These are phyloP conservation scores for Zaprionus camerounensis DNA, from an alignment of 1,140 invertebrate genomes.

Conservation along the genomic window DNA sequence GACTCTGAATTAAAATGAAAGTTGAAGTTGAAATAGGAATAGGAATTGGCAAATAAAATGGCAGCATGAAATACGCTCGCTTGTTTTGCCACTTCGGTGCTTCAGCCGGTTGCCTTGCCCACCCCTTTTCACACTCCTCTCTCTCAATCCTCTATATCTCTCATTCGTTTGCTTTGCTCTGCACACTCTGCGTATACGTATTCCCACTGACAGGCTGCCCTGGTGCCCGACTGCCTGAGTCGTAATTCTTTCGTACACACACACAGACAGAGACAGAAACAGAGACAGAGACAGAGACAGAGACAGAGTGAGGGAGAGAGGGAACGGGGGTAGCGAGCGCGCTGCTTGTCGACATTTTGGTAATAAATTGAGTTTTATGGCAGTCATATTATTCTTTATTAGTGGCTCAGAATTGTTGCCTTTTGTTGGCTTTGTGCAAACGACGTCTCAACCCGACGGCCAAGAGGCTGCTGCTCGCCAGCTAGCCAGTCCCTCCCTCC, in stretches of 20 bases:
- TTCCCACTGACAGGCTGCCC: constrained; percentile 37
- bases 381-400: constrained; percentile 83
- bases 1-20: constrained; percentile 47
- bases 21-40: constrained; percentile 69
- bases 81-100: constrained; percentile 61
- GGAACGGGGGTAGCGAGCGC: not conserved
- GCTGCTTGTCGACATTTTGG: constrained; percentile 79
- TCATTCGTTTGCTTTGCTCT: not conserved
- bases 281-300: constrained; percentile 40
- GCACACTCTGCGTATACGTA: constrained; percentile 3
- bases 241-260: constrained; percentile 64
- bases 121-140: constrained; percentile 14
- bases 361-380: constrained; percentile 83
- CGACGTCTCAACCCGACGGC: constrained; percentile 46
- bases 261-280: constrained; percentile 34
- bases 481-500: not conserved
- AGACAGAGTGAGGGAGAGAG: not conserved
- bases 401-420: constrained; percentile 81
- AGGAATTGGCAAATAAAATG: constrained; percentile 72
- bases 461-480: constrained; percentile 4
- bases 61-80: constrained; percentile 71
- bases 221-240: constrained; percentile 47
- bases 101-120: constrained; percentile 22
- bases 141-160: constrained; percentile 8
- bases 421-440: constrained; percentile 76